Evolutionary conservation across 2,113 vertebrate species (phyloP).

Genomic region (Melanerpes formicivorus): DNA sequence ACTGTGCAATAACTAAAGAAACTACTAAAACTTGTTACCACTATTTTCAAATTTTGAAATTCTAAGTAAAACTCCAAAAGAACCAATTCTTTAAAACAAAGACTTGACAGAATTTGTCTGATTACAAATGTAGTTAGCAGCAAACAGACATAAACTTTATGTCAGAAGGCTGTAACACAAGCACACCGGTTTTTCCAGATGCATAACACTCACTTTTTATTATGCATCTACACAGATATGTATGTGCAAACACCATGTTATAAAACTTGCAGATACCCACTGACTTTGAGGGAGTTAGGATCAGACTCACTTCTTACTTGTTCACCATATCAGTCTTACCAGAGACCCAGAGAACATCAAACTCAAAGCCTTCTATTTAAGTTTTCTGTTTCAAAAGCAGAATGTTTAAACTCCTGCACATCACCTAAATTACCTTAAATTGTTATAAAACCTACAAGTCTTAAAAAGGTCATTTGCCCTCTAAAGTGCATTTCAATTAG

Average conservation of each 20-base stretch:
- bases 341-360: background rate
- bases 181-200: background rate
- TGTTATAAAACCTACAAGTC: background rate
- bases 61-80: background rate
- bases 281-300: background rate
- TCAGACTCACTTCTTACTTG: background rate
- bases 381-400: background rate
- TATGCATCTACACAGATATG: background rate
- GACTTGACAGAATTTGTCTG: background rate
- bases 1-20: background rate
- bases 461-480: slow-evolving; percentile 23
- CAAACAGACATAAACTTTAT: background rate
- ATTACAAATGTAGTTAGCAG: background rate
- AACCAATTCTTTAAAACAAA: background rate
- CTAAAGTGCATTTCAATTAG: background rate
- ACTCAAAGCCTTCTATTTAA: background rate
- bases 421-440: background rate
- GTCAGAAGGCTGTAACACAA: background rate
- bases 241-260: background rate
- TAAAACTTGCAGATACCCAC: background rate
- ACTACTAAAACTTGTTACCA: background rate
- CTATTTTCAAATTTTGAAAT: background rate
- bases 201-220: background rate
- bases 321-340: background rate
- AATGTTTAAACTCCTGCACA: background rate